Conservation (phyloP, 2,113 vertebrate species). For the Microcebus griseorufus region DNA sequence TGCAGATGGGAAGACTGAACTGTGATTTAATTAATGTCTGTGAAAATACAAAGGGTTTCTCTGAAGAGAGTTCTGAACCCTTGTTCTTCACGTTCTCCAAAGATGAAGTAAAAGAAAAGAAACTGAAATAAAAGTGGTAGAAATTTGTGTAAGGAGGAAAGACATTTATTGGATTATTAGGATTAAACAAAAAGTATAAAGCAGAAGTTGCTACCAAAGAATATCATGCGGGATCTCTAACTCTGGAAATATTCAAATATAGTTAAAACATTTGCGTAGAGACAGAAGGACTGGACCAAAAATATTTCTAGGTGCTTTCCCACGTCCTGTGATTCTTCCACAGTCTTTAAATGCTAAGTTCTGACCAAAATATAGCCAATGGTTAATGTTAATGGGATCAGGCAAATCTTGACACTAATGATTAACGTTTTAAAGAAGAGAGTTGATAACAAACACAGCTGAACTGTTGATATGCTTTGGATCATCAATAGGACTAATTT, state of each 20-base stretch:
- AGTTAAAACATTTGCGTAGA: constrained; percentile 18
- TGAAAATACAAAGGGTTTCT: not conserved
- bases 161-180: not conserved
- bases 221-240: not conserved
- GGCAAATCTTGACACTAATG: constrained; percentile 29
- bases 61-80: not conserved
- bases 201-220: not conserved
- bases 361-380: constrained; percentile 27
- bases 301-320: not conserved
- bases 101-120: constrained; percentile 39
- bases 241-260: not conserved
- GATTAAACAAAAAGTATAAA: constrained; percentile 39
- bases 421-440: constrained; percentile 56
- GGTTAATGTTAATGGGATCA: constrained; percentile 26
- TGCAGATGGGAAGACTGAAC: not conserved
- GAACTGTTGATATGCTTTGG: not conserved
- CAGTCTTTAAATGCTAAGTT: constrained; percentile 36
- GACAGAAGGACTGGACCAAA: not conserved
- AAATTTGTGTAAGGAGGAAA: not conserved
- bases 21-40: not conserved
- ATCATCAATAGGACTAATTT: constrained; percentile 10
- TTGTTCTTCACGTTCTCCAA: constrained; percentile 34
- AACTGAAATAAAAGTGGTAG: constrained; percentile 26
- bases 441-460: constrained; percentile 6
- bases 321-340: not conserved